Evolutionary conservation across 2,113 vertebrate genomes (phyloP).

Genomic region (Puntigrus tetrazona): DNA sequence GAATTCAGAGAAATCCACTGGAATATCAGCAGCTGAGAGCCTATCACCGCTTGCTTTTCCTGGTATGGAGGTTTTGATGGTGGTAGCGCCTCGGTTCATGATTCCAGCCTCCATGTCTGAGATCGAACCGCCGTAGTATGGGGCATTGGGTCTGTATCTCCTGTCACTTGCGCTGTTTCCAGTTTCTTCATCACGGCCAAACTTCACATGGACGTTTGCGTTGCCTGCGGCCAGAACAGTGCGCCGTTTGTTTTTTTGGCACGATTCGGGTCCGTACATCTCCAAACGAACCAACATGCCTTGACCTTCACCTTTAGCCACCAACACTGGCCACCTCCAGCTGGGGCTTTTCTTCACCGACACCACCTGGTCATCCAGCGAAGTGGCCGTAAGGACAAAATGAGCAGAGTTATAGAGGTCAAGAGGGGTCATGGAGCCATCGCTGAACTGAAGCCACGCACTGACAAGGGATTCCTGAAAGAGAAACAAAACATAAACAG

Average conservation of each 20-base stretch:
- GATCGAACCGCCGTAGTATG: slow-evolving; percentile 73
- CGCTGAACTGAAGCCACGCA: slow-evolving; percentile 94
- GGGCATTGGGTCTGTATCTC: slow-evolving; percentile 75
- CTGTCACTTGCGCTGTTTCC: slow-evolving; percentile 82
- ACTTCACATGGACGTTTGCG: slow-evolving; percentile 80
- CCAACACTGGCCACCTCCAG: slow-evolving; percentile 79
- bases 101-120: slow-evolving; percentile 79
- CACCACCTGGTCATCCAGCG: slow-evolving; percentile 83
- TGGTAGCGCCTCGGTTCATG: slow-evolving; percentile 72
- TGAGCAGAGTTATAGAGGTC: slow-evolving; percentile 88
- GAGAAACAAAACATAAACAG: slow-evolving; percentile 53
- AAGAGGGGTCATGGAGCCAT: slow-evolving; percentile 87
- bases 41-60: slow-evolving; percentile 74
- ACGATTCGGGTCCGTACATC: slow-evolving; percentile 83
- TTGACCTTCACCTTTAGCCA: slow-evolving; percentile 88
- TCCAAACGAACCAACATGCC: slow-evolving; percentile 87
- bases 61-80: slow-evolving; percentile 74
- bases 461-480: slow-evolving; percentile 90
- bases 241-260: slow-evolving; percentile 87
- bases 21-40: slow-evolving; percentile 74
- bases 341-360: slow-evolving; percentile 65
- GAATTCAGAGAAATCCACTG: slow-evolving; percentile 86
- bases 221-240: slow-evolving; percentile 82
- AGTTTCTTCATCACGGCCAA: slow-evolving; percentile 76
- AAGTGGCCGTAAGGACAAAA: slow-evolving; percentile 82